Percentiles rank a stretch among this genome's conserved stretches.
Evolutionary conservation across 2,113 vertebrate species (phyloP).

Genomic region (Madoqua kirkii): DNA sequence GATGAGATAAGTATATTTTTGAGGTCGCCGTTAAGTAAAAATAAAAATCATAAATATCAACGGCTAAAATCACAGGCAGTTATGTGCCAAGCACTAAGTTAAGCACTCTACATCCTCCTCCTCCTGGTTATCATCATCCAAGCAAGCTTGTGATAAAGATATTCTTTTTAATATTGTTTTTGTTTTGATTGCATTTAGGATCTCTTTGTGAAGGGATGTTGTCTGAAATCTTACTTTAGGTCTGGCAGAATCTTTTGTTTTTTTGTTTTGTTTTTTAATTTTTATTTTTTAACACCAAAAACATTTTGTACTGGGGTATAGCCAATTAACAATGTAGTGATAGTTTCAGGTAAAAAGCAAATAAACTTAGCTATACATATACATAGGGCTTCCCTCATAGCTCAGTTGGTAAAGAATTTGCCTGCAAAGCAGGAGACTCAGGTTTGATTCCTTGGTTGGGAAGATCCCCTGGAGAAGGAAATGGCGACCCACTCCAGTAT

Average conservation of each 20-base stretch:
- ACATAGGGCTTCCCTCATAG: background rate
- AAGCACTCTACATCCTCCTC: background rate
- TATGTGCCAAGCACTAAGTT: background rate
- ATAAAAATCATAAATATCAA: background rate
- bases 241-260: background rate
- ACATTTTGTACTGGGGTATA: background rate
- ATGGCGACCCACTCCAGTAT: background rate
- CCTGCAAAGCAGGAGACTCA: background rate
- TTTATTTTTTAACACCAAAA: background rate
- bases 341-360: background rate
- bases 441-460: rapidly evolving
- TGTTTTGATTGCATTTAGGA: background rate
- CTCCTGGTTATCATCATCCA: background rate
- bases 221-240: background rate
- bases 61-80: background rate
- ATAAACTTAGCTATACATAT: background rate
- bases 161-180: background rate
- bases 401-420: background rate
- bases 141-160: background rate
- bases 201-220: background rate
- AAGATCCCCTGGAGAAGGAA: background rate
- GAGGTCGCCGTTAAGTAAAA: background rate
- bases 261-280: background rate
- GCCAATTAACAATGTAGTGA: background rate
- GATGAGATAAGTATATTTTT: background rate